A percentile compares a stretch with the other conserved stretches of the same genome.
These are phyloP conservation scores for Halcyon chelicuti DNA, from an alignment of 2,797 vertebrate genomes.

Conservation along the genomic window DNA sequence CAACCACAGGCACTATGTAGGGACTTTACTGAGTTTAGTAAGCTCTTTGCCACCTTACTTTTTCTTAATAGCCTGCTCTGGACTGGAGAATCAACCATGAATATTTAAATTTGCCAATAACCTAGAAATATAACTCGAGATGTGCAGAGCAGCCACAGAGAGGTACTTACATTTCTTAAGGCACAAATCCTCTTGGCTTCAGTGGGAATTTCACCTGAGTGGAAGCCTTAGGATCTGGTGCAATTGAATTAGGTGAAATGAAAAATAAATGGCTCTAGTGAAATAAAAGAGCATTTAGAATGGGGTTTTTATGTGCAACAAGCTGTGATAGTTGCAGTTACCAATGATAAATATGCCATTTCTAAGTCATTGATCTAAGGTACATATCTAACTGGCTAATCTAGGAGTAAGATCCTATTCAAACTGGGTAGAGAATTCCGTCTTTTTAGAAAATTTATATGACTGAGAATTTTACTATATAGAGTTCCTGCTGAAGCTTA, in stretches of 20 bases:
- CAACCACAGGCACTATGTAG: not conserved
- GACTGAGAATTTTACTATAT: not conserved
- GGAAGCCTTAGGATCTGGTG: not conserved
- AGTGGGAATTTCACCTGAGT: not conserved
- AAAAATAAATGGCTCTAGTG: not conserved
- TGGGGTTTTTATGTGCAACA: not conserved
- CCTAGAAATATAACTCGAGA: not conserved
- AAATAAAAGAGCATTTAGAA: not conserved
- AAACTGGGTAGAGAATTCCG: not conserved
- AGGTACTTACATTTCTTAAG: not conserved
- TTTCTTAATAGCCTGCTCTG: not conserved
- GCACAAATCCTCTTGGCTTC: not conserved
- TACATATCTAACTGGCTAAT: not conserved
- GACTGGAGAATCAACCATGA: not conserved
- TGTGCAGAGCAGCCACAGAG: not conserved
- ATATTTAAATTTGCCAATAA: slow-evolving; percentile 9
- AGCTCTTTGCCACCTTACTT: not conserved
- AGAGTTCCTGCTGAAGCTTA: not conserved
- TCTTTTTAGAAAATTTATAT: not conserved
- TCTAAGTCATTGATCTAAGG: not conserved
- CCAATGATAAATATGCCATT: not conserved
- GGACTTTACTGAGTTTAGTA: not conserved
- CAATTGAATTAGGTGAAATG: not conserved
- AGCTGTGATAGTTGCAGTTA: not conserved
- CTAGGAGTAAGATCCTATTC: not conserved